Conservation (phyloP, 2,113 vertebrate species). For the Thymallus thymallus region DNA sequence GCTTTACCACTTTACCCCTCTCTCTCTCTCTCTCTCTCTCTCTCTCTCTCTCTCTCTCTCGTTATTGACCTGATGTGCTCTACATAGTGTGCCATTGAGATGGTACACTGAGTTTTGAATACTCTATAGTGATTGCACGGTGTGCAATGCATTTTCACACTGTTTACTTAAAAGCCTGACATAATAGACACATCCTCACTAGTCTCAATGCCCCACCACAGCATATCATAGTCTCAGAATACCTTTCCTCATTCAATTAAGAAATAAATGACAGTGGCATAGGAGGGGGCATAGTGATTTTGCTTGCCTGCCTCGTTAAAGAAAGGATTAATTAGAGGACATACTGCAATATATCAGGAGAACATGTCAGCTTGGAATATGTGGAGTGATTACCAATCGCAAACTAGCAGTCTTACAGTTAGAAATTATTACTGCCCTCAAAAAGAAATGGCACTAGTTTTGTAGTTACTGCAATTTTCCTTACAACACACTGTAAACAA, state of each 20-base stretch:
- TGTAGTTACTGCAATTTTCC: not conserved
- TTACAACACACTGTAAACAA: not conserved
- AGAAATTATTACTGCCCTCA: slow-evolving; percentile 28
- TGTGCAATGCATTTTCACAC: too few species aligned
- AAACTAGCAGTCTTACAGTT: slow-evolving; percentile 25
- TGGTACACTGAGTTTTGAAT: too few species aligned
- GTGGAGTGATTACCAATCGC: slow-evolving; percentile 57
- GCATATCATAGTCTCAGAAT: not conserved
- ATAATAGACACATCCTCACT: not conserved
- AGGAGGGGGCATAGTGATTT: slow-evolving; percentile 45
- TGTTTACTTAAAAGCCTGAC: too few species aligned
- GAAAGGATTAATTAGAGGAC: slow-evolving; percentile 67
- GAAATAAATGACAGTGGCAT: slow-evolving; percentile 63
- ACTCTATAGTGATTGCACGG: too few species aligned
- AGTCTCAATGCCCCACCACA: not conserved
- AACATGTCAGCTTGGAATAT: slow-evolving; percentile 53
- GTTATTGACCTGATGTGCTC: slow-evolving; percentile 12
- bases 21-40: slow-evolving; percentile 10
- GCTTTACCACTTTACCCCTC: slow-evolving; percentile 40
- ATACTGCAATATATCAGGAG: slow-evolving; percentile 61
- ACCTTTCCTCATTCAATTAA: slow-evolving; percentile 34
- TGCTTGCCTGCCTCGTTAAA: slow-evolving; percentile 62
- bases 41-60: slow-evolving; percentile 12
- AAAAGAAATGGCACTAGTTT: slow-evolving; percentile 5
- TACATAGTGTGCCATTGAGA: too few species aligned